Evolutionary conservation across 2,888 invertebrate species (phyloP), one percentile per base, ranked within the genome.

Genomic region (Lepidochrysops patricia): DNA sequence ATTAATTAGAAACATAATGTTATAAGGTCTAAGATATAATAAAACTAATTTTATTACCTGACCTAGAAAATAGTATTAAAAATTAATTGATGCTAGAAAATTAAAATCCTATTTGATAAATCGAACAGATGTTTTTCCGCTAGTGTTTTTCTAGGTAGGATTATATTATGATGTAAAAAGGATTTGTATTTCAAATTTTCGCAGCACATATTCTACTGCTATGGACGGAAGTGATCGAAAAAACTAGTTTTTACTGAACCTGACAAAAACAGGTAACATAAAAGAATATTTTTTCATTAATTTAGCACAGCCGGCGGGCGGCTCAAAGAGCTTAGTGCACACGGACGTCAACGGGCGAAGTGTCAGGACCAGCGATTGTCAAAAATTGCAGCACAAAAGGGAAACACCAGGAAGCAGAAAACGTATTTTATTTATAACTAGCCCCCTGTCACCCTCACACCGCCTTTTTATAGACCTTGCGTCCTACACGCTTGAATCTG

Each of bases 331-430:
- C 54, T 54, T 54, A 54, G 54, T 64, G 63, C 63, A 61, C 60
- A 56, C 60, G 56, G 58, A 62, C 67, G 65, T 65, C 67, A 65
- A 60, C 58, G 61, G 63, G 63, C 64, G 61, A 63, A 63, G 62
- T 74, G 76, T 76, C 76, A 74, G 64, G 64, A 68, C 66, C 77
- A 79, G 66, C 67, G 67, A 62, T 68, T 68, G 70, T 72, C 72
- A 72, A 75, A 77, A 74, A 72, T 71, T 70, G 69, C 66, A 69
- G 64, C 67, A 73, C 74, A 74, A 76, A 75, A 72, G 72, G 69
- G 71, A 66, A 29, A 64, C 66, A 64, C 63, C 63, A 65, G 66
- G 67, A 57, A 69, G 71, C 68, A 70, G 70, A 67, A 73, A 67
- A 74, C 72, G 69, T 67, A 70, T 70, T 72, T 74, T 71, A 67